A percentile compares a stretch with the other conserved stretches of the same genome.
phyloP scores from a whole-genome alignment of 1,140 invertebrate species.

The Trissolcus basalis region DNA sequence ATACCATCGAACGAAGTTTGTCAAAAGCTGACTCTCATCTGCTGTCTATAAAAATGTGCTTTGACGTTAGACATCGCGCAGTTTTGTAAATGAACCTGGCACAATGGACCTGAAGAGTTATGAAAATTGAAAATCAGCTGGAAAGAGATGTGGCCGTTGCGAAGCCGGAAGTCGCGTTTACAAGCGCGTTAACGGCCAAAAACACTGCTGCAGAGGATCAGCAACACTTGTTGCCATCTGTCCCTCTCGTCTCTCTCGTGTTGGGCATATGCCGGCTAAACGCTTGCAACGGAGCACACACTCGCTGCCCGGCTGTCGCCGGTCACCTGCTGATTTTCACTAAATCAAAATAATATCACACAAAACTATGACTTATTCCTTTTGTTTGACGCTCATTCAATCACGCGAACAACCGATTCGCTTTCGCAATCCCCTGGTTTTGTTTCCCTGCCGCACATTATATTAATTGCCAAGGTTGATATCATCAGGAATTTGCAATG shows the following conservation, averaged over 20 bases:
- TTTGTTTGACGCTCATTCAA: slow-evolving; percentile 7
- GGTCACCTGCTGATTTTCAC: slow-evolving; percentile 68
- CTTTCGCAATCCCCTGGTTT: too few species aligned
- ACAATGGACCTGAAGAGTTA: slow-evolving; percentile 12
- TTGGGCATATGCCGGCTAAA: slow-evolving; percentile 66
- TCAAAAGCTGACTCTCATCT: too few species aligned
- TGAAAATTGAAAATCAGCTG: slow-evolving; percentile 52
- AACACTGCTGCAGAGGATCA: background rate
- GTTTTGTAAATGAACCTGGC: too few species aligned
- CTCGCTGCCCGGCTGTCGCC: slow-evolving; percentile 68
- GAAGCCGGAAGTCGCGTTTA: slow-evolving; percentile 38
- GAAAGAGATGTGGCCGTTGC: slow-evolving; percentile 29
- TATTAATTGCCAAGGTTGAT: too few species aligned
- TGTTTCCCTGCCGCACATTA: too few species aligned
- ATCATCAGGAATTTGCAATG: too few species aligned
- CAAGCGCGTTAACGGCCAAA: slow-evolving; percentile 20
- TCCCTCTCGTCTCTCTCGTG: slow-evolving; percentile 53
- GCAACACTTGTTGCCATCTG: slow-evolving; percentile 64
- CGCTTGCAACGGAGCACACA: slow-evolving; percentile 28
- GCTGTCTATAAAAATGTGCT: too few species aligned
- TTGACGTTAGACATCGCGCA: too few species aligned
- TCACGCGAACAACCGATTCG: background rate
- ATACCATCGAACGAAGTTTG: too few species aligned
- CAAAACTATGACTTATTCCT: slow-evolving; percentile 12
- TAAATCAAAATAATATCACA: slow-evolving; percentile 69